Percentiles rank a stretch among this genome's conserved stretches.
Evolutionary conservation across 2,888 invertebrate species (phyloP).

Genomic region (Thereva nobilitata): DNA sequence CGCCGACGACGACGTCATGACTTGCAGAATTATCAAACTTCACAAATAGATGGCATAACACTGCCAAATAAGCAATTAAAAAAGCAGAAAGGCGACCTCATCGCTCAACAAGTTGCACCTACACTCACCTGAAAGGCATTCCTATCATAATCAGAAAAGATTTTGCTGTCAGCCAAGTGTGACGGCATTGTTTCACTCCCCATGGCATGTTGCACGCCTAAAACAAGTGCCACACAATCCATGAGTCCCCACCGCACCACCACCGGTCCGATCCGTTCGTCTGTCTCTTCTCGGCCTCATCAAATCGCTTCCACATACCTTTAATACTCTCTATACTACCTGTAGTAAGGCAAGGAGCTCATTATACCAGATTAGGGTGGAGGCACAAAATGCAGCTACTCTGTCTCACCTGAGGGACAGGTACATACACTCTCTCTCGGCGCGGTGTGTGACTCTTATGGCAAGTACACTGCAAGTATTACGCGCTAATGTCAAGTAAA

Average conservation of each 20-base stretch:
- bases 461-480: conserved; percentile 4
- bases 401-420: conserved; percentile 31
- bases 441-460: too few relatives aligned
- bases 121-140: neutral
- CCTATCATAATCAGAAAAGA: neutral
- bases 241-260: neutral
- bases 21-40: too few relatives aligned
- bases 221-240: conserved; percentile 17
- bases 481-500: conserved; percentile 35
- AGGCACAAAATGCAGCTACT: conserved; percentile 24
- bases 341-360: conserved; percentile 3
- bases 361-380: conserved; percentile 33
- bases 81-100: neutral
- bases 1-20: too few relatives aligned
- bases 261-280: neutral
- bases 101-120: neutral
- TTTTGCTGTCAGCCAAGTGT: conserved; percentile 30
- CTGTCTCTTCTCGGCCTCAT: too few relatives aligned
- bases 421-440: neutral
- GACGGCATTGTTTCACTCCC: conserved; percentile 29
- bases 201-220: conserved; percentile 22
- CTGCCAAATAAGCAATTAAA: neutral
- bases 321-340: conserved; percentile 12
- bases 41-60: too few relatives aligned
- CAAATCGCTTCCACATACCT: neutral